Percentiles rank a stretch among this genome's conserved stretches.
phyloP scores from a whole-genome alignment of 1,140 invertebrate species.

The Chrysomallon squamiferum region DNA sequence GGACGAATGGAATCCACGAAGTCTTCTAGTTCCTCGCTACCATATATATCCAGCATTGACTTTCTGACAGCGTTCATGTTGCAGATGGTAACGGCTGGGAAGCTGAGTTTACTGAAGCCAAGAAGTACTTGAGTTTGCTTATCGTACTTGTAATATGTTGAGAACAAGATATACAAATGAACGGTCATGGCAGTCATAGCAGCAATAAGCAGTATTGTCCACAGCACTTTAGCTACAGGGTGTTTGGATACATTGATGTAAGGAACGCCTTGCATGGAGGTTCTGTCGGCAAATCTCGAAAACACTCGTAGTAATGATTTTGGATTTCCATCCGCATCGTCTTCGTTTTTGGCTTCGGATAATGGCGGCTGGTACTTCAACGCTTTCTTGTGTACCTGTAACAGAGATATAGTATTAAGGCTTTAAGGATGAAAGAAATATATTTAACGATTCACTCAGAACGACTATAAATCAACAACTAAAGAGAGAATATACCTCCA shows the following conservation, averaged over 20 bases:
- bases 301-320: slow-evolving; percentile 14
- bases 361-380: neutral
- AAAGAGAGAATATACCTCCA: too few species aligned
- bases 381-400: too few species aligned
- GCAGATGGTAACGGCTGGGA: neutral
- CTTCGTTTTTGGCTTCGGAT: neutral
- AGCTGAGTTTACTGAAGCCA: neutral
- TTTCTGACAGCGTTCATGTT: neutral
- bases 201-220: slow-evolving; percentile 11
- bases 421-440: too few species aligned
- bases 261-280: slow-evolving; percentile 30
- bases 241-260: slow-evolving; percentile 18
- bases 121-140: neutral
- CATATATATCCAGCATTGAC: neutral
- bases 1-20: neutral
- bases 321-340: slow-evolving; percentile 11
- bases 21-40: neutral
- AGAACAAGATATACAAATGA: slow-evolving; percentile 19
- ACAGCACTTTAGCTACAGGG: slow-evolving; percentile 15
- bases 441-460: too few species aligned
- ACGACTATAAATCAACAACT: too few species aligned
- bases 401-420: too few species aligned
- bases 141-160: slow-evolving; percentile 16
- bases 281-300: slow-evolving; percentile 26
- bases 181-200: slow-evolving; percentile 12